Percentiles rank a stretch among this genome's conserved stretches.
Evolutionary conservation across 2,797 vertebrate genomes (phyloP).

Genomic region (Phoeniculus purpureus): DNA sequence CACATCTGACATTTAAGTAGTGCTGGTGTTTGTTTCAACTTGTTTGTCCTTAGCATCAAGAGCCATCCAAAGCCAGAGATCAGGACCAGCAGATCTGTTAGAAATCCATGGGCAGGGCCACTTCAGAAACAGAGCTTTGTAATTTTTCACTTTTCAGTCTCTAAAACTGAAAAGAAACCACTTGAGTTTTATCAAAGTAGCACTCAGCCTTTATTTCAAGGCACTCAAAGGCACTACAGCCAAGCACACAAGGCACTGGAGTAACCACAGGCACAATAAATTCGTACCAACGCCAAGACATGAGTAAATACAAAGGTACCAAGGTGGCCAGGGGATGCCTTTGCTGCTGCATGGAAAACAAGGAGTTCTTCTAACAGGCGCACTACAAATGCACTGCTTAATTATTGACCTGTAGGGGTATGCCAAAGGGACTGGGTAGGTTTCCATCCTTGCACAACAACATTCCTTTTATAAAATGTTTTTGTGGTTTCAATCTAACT

Average conservation of each 20-base stretch:
- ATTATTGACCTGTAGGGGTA: background rate
- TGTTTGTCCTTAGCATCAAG: background rate
- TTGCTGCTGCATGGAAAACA: background rate
- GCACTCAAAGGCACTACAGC: background rate
- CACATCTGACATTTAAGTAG: accelerated
- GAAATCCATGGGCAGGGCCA: background rate
- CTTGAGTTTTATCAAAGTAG: background rate
- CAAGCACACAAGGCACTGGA: background rate
- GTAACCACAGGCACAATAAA: background rate
- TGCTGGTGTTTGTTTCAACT: background rate
- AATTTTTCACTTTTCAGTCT: background rate
- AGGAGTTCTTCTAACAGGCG: background rate
- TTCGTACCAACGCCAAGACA: background rate
- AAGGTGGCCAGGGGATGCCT: background rate
- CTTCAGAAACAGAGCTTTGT: background rate
- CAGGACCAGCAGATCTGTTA: background rate
- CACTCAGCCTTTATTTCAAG: background rate
- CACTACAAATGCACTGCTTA: slow-evolving; percentile 5
- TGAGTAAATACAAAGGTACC: background rate
- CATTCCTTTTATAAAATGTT: slow-evolving; percentile 20
- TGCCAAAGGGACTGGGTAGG: background rate
- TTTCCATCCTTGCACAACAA: slow-evolving; percentile 6
- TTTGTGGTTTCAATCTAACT: background rate
- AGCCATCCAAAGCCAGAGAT: background rate
- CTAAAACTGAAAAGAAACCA: background rate